Conservation (phyloP, 2,113 vertebrate species). For the Dasypus novemcinctus region DNA sequence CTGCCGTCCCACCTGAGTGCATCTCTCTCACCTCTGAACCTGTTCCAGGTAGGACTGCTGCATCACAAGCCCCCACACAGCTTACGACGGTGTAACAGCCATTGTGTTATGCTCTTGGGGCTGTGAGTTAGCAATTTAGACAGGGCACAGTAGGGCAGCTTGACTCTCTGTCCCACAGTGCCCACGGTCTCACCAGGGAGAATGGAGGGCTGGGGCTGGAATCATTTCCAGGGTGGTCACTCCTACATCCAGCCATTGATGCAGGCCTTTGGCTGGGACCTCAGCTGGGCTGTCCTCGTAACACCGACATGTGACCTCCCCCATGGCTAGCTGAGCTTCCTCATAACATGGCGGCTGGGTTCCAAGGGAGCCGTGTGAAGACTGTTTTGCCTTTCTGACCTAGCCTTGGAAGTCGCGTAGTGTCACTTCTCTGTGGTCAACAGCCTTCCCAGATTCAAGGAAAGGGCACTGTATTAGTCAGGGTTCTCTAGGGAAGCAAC, state of each 20-base stretch:
- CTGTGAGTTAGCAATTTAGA: neutral
- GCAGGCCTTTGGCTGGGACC: too few species aligned
- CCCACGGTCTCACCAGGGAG: neutral
- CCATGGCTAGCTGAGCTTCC: neutral
- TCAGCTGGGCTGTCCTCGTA: too few species aligned
- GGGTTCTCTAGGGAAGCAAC: too few species aligned
- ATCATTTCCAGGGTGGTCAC: too few species aligned
- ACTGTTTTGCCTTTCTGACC: too few species aligned
- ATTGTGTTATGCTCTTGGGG: too few species aligned
- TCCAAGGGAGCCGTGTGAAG: neutral
- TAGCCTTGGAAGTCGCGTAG: neutral
- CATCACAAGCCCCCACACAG: neutral
- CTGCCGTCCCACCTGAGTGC: neutral
- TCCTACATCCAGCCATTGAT: too few species aligned
- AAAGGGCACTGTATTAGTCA: too few species aligned
- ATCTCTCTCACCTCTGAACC: neutral
- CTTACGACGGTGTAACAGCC: too few species aligned
- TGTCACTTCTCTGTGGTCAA: neutral
- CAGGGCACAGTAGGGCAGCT: neutral
- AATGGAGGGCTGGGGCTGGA: neutral
- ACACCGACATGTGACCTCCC: too few species aligned
- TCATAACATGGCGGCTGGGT: rapidly evolving
- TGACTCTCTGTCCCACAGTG: neutral
- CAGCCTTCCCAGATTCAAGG: neutral
- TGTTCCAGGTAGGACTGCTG: neutral